Conservation (phyloP, 2,888 invertebrate genomes). For the Craniophora ligustri region DNA sequence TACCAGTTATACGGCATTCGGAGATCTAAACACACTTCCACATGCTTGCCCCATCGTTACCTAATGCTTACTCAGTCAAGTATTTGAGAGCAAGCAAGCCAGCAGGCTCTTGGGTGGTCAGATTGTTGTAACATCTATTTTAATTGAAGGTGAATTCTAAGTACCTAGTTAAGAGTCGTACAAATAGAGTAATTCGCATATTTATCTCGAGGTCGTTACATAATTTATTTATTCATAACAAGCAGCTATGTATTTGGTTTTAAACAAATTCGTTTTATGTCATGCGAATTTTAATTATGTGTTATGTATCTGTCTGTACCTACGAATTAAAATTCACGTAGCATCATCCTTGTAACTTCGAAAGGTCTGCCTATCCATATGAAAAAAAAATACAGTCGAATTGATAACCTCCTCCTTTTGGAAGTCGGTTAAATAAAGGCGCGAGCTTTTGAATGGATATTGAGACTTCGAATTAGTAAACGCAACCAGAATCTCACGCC, state of each 20-base stretch:
- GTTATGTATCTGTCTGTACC: too few relatives aligned
- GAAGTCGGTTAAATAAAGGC: too few relatives aligned
- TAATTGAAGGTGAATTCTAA: too few relatives aligned
- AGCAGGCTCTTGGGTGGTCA: conserved; percentile 25
- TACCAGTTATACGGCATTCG: conserved; percentile 37
- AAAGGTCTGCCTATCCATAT: too few relatives aligned
- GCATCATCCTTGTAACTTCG: too few relatives aligned
- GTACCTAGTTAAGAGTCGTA: too few relatives aligned
- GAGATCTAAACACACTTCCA: conserved; percentile 11
- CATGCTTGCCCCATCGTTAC: conserved; percentile 29
- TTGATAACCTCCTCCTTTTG: too few relatives aligned
- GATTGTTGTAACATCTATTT: conserved; percentile 13
- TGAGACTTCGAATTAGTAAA: too few relatives aligned
- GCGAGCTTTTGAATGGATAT: too few relatives aligned
- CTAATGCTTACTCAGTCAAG: conserved; percentile 34
- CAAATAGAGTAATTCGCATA: not conserved
- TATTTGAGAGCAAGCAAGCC: conserved; percentile 23
- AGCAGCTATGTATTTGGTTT: not conserved
- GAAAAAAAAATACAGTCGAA: too few relatives aligned
- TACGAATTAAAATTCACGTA: too few relatives aligned
- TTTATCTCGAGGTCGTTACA: not conserved
- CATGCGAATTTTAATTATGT: not conserved
- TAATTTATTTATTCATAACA: conserved; percentile 1
- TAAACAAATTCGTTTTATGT: not conserved
- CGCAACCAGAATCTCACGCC: too few relatives aligned